Evolutionary conservation across 2,888 invertebrate species (phyloP).

Genomic region (Drosophila rellima): DNA sequence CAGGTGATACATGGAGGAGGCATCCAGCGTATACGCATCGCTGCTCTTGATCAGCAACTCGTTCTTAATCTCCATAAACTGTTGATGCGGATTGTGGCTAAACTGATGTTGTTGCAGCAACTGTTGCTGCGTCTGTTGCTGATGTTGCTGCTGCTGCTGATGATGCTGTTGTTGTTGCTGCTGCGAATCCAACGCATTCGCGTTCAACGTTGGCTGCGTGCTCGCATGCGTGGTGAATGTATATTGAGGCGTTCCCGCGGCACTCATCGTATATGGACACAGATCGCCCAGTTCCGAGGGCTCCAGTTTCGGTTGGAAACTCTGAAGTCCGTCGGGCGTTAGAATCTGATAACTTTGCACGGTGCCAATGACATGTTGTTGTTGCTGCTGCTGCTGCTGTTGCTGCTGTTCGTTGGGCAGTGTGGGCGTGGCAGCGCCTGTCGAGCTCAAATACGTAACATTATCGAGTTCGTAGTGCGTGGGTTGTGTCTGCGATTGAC

Average conservation of each 20-base stretch:
- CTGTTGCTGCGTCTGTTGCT: conserved; percentile 54
- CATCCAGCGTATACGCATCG: conserved; percentile 83
- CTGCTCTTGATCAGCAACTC: conserved; percentile 82
- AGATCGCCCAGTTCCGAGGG: conserved; percentile 76
- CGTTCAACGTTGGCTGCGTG: conserved; percentile 74
- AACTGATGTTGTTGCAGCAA: conserved; percentile 73
- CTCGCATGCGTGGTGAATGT: conserved; percentile 80
- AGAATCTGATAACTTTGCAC: conserved; percentile 85
- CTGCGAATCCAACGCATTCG: conserved; percentile 72
- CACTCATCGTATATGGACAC: conserved; percentile 80
- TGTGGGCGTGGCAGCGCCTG: conserved; percentile 75
- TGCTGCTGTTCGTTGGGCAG: conserved; percentile 76
- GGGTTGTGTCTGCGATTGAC: conserved; percentile 70
- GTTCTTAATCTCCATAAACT: conserved; percentile 84
- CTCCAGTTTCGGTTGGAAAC: conserved; percentile 81
- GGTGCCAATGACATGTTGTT: conserved; percentile 83
- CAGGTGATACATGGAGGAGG: conserved; percentile 84
- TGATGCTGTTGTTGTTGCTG: conserved; percentile 67
- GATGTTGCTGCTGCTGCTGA: conserved; percentile 67
- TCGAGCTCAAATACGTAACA: conserved; percentile 82
- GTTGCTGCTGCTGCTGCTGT: conserved; percentile 55
- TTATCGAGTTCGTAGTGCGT: conserved; percentile 84
- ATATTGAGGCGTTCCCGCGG: conserved; percentile 75
- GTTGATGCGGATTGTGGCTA: conserved; percentile 77
- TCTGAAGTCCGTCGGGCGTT: conserved; percentile 84